phyloP scores from a whole-genome alignment of 2,888 invertebrate genomes.

The Rhopalosiphum nymphaeae region DNA sequence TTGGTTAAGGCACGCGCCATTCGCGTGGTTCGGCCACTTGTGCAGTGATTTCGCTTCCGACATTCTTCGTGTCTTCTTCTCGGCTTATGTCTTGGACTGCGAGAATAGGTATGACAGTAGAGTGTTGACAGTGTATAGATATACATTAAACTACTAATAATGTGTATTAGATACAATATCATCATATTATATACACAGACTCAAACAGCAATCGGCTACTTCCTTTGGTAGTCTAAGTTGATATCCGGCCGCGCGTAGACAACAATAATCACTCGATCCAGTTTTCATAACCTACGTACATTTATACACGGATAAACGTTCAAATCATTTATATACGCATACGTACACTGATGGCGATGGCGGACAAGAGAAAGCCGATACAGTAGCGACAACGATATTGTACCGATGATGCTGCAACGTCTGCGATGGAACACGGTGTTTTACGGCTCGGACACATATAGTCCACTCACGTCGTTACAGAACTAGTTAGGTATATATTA shows the following conservation, averaged over 20 bases:
- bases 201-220: background rate
- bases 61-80: slow-evolving; percentile 38
- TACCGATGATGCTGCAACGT: slow-evolving; percentile 2
- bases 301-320: background rate
- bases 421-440: slow-evolving; percentile 51
- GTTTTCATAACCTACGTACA: slow-evolving; percentile 41
- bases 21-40: background rate
- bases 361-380: slow-evolving; percentile 52
- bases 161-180: background rate
- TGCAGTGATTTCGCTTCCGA: slow-evolving; percentile 52
- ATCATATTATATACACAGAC: background rate
- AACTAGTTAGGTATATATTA: background rate
- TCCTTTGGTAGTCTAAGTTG: background rate
- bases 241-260: background rate
- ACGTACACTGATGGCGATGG: background rate
- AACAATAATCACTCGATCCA: slow-evolving; percentile 34
- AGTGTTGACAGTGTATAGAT: background rate
- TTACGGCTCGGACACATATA: slow-evolving; percentile 43
- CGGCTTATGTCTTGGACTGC: background rate
- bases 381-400: background rate
- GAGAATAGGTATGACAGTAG: background rate
- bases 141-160: background rate
- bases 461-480: slow-evolving; percentile 17
- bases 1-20: slow-evolving; percentile 43
- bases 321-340: slow-evolving; percentile 7